These are phyloP conservation scores for Philonicus albiceps DNA, from an alignment of 2,888 invertebrate genomes.

Conservation along the genomic window DNA sequence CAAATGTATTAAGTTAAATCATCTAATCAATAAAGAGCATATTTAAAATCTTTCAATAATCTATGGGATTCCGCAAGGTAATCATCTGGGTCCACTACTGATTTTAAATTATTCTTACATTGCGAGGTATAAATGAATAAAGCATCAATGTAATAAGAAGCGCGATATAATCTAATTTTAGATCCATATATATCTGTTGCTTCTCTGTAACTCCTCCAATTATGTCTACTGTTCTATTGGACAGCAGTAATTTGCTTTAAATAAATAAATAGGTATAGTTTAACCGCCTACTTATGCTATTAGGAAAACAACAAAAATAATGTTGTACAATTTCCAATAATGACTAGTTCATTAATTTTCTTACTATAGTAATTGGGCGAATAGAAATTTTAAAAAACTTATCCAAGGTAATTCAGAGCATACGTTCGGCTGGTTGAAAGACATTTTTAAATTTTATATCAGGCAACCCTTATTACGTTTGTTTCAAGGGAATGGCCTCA, in stretches of 20 bases:
- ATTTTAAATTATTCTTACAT: background rate
- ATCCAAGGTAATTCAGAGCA: background rate
- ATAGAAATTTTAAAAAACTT: background rate
- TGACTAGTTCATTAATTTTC: background rate
- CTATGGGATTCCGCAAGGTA: background rate
- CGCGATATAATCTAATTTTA: too few species aligned
- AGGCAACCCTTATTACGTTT: background rate
- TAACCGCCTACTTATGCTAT: background rate
- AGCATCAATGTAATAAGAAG: too few species aligned
- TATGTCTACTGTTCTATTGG: background rate
- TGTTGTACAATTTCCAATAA: background rate
- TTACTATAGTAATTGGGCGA: background rate
- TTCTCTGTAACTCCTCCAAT: background rate
- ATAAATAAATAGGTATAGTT: background rate
- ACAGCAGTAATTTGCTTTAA: background rate
- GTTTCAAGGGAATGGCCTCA: background rate
- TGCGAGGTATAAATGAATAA: too few species aligned
- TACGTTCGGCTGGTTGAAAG: background rate
- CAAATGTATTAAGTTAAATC: too few species aligned
- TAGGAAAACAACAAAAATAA: background rate
- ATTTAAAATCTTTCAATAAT: too few species aligned
- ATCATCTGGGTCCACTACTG: background rate
- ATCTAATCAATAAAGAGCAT: too few species aligned
- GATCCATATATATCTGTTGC: background rate
- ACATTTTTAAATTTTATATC: background rate